A percentile compares a stretch with the other conserved stretches of the same genome.
Evolutionary conservation across 1,140 invertebrate genomes (phyloP).

Genomic region (Heliconius hewitsoni): DNA sequence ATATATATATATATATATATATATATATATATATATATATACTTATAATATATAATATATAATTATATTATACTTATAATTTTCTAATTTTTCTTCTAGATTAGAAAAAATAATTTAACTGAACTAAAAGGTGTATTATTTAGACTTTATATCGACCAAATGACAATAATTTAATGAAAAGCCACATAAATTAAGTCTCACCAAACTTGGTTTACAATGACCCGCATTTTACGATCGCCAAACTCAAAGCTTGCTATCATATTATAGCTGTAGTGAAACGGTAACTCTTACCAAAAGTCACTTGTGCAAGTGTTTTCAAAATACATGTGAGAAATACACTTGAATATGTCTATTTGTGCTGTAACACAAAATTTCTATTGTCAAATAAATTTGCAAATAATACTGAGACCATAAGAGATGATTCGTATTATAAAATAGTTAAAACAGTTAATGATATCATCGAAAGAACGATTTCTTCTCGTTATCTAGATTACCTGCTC

Average conservation of each 20-base stretch:
- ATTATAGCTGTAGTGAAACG: not conserved
- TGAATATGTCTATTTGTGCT: not conserved
- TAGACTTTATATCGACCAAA: not conserved
- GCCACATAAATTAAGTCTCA: not conserved
- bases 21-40: no score
- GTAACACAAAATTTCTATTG: not conserved
- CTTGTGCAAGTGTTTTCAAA: constrained; percentile 6
- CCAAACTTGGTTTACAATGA: not conserved
- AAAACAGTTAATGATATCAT: constrained; percentile 10
- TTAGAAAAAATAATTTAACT: not conserved
- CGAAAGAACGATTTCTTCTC: not conserved
- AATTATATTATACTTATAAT: no score
- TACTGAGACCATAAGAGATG: not conserved
- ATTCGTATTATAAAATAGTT: not conserved
- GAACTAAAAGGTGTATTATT: not conserved
- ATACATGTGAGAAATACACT: not conserved
- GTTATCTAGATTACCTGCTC: constrained; percentile 23
- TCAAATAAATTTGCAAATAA: not conserved
- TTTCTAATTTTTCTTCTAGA: no score
- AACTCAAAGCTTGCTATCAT: not conserved
- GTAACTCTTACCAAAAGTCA: not conserved
- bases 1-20: no score
- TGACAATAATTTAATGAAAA: not conserved
- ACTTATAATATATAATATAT: no score
- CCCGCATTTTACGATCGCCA: not conserved